A percentile compares a stretch with the other conserved stretches of the same genome.
Conservation (phyloP, 2,113 vertebrate species). For the Callionymus lyra region DNA sequence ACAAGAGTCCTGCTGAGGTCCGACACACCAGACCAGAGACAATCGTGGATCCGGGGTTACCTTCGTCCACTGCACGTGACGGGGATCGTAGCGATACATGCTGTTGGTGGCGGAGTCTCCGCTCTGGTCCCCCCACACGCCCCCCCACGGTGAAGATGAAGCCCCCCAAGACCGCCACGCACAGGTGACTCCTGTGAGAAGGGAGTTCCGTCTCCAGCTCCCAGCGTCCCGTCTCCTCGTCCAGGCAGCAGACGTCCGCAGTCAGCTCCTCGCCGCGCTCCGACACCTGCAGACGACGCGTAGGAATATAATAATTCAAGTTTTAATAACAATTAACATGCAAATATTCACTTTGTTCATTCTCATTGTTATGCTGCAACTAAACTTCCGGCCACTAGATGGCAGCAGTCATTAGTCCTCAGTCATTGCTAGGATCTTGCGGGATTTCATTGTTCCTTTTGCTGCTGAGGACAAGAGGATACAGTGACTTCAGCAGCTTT, state of each 20-base stretch:
- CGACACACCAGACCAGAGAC: slow-evolving; percentile 4
- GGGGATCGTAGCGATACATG: slow-evolving; percentile 92
- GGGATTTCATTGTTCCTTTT: too few relatives aligned
- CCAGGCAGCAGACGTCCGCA: slow-evolving; percentile 80
- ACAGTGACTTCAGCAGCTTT: too few relatives aligned
- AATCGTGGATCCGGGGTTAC: slow-evolving; percentile 50
- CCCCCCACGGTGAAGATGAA: slow-evolving; percentile 88
- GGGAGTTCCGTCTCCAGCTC: slow-evolving; percentile 81
- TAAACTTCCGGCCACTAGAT: too few relatives aligned
- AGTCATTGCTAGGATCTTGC: too few relatives aligned
- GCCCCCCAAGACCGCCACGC: slow-evolving; percentile 80
- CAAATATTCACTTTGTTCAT: too few relatives aligned
- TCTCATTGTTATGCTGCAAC: too few relatives aligned
- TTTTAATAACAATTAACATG: too few relatives aligned
- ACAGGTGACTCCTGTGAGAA: slow-evolving; percentile 82
- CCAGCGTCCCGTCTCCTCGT: slow-evolving; percentile 69
- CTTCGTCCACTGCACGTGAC: slow-evolving; percentile 89
- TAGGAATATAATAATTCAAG: too few relatives aligned
- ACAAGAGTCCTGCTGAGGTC: too few relatives aligned
- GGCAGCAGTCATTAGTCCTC: too few relatives aligned
- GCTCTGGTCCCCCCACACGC: slow-evolving; percentile 83
- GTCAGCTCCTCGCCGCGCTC: slow-evolving; percentile 89
- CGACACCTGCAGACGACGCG: slow-evolving; percentile 65
- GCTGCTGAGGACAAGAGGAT: too few relatives aligned
- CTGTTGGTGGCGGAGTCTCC: slow-evolving; percentile 85